Conservation (phyloP, 2,888 invertebrate species). For the Phymatocera aterrima region DNA sequence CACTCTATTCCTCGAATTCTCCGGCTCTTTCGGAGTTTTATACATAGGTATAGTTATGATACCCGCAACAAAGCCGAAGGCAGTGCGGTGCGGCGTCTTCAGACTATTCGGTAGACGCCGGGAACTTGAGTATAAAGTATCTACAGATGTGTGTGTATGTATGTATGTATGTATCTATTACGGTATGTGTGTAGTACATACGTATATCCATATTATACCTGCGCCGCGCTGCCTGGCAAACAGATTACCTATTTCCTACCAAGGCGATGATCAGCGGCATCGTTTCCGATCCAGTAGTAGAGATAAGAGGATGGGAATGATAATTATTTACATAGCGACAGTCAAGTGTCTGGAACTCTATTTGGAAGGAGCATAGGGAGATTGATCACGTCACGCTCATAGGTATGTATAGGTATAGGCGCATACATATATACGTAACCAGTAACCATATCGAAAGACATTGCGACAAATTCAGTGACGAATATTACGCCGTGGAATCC, state of each 20-base stretch:
- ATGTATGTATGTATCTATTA: not conserved
- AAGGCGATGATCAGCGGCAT: not conserved
- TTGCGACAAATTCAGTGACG: conserved; percentile 18
- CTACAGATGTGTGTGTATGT: not conserved
- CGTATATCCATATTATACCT: too few relatives aligned
- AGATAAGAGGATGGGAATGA: conserved; percentile 28
- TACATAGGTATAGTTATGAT: too few relatives aligned
- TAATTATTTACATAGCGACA: conserved; percentile 31
- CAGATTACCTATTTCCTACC: not conserved
- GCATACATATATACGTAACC: too few relatives aligned
- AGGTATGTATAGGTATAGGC: not conserved
- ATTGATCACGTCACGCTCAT: conserved; percentile 12
- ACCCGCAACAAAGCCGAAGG: too few relatives aligned
- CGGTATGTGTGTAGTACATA: not conserved
- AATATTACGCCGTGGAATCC: not conserved
- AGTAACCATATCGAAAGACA: not conserved
- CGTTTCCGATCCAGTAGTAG: conserved; percentile 26
- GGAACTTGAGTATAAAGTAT: not conserved
- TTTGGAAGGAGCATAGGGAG: conserved; percentile 7
- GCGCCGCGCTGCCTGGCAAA: too few relatives aligned
- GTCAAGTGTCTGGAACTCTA: conserved; percentile 20
- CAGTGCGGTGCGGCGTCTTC: conserved; percentile 35
- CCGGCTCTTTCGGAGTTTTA: not conserved
- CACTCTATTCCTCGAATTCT: not conserved
- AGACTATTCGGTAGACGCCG: not conserved